Evolutionary conservation across 2,113 vertebrate genomes (phyloP).

Genomic region (Myiozetetes cayanensis): DNA sequence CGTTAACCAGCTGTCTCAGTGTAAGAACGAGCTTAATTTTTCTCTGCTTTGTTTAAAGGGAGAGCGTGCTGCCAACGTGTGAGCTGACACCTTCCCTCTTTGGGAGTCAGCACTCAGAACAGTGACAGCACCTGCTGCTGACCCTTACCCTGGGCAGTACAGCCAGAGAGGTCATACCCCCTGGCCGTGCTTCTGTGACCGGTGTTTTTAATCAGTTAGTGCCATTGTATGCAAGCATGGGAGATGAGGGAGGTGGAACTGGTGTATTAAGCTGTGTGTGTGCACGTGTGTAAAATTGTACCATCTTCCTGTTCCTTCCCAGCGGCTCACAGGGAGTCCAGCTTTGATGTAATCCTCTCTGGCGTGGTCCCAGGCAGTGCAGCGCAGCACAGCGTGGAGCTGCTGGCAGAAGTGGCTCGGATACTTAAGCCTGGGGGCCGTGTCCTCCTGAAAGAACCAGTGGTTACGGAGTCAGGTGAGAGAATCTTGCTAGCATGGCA

Average conservation of each 20-base stretch:
- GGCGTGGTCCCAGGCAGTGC: constrained; percentile 78
- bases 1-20: constrained; percentile 77
- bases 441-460: constrained; percentile 83
- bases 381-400: constrained; percentile 77
- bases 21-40: constrained; percentile 68
- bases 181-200: fast-evolving
- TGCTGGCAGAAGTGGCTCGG: constrained; percentile 85
- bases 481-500: not conserved
- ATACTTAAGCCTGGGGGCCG: constrained; percentile 87
- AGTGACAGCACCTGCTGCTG: not conserved
- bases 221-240: not conserved
- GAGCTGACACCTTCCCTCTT: not conserved
- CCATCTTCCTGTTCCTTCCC: not conserved
- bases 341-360: constrained; percentile 84
- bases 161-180: not conserved
- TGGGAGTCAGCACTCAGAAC: not conserved
- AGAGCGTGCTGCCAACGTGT: not conserved
- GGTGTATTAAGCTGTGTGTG: not conserved
- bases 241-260: not conserved
- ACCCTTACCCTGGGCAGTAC: not conserved
- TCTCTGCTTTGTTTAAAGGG: not conserved
- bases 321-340: constrained; percentile 86
- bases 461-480: constrained; percentile 76
- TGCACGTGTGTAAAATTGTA: not conserved
- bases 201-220: not conserved